These are phyloP conservation scores for Natator depressus DNA, from an alignment of 2,113 vertebrate genomes.

Conservation along the genomic window DNA sequence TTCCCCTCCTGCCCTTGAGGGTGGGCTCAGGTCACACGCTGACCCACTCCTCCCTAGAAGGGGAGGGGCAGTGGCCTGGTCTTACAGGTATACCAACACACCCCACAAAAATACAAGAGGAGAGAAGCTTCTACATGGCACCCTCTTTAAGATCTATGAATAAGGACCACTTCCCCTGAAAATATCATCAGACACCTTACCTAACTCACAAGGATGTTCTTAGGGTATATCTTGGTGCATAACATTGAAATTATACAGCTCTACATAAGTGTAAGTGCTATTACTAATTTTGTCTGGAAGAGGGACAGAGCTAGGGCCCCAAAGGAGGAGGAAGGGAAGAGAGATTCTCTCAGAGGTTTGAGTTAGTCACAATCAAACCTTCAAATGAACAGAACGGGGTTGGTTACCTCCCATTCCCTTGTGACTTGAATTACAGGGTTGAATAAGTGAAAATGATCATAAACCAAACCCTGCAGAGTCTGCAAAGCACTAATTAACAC, in stretches of 20 bases:
- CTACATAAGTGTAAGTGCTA: background rate
- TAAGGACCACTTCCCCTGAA: background rate
- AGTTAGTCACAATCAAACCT: conserved; percentile 46
- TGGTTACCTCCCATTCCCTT: conserved; percentile 49
- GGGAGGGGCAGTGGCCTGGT: background rate
- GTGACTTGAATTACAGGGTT: conserved; percentile 73
- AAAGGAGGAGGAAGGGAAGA: conserved; percentile 2
- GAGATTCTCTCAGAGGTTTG: conserved; percentile 14
- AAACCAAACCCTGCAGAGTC: conserved; percentile 55
- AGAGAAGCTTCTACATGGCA: background rate
- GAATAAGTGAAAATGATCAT: conserved; percentile 50
- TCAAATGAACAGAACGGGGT: conserved; percentile 40
- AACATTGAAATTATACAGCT: conserved; percentile 12
- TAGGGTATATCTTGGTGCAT: background rate
- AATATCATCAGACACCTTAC: background rate
- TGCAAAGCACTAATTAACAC: conserved; percentile 74
- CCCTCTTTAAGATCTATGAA: background rate
- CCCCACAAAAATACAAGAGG: background rate
- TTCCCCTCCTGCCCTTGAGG: background rate
- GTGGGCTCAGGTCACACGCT: background rate
- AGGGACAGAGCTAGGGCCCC: conserved; percentile 22
- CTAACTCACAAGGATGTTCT: background rate
- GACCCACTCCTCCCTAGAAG: background rate
- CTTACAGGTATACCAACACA: background rate
- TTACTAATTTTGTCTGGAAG: conserved; percentile 16